Evolutionary conservation across 2,888 invertebrate species (phyloP), one percentile per base, ranked within the genome.

Genomic region (Phengaris alcon): DNA sequence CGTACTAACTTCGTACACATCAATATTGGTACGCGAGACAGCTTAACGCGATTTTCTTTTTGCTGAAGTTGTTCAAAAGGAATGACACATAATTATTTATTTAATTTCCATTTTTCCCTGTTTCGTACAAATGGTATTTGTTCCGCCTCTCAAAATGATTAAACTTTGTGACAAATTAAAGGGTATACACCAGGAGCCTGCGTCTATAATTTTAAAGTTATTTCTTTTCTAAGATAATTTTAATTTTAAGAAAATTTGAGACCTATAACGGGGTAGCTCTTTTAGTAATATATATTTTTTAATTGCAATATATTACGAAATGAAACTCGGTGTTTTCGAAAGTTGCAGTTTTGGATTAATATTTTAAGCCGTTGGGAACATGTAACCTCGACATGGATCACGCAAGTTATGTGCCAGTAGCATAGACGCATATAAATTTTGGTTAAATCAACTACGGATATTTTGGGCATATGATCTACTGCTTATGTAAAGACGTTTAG

Each of bases 31-130:
- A 64, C 64, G 64, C 64, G 64, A 35, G 64, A 6, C 12, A 9
- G 64, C 35, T 64, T 64, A 64, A 35, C 12, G 64, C 64, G 64
- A 64, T 64, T 44, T 64, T 22, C 59, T 64, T 64, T 22, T 64
- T 64, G 35, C 64, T 44, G 64, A 64, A 48, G 46, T 69, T 46
- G 46, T 69, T 69, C 48, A n/a, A 69, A 69, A 48, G 48, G 46
- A 69, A 69, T 69, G 69, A 48, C 46, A 69, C 48, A 48, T 69
- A 69, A 69, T 69, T 69, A 69, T 69, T 69, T 69, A 69, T 69
- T 69, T 69, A 69, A 48, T 48, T 69, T 10, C 48, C 69, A 48
- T 69, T 69, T 69, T 48, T 64, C 35, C 6, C 69, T 48, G n/a
- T 69, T 69, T 48, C 48, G n/a, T 69, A 48, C 69, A 69, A 48